Base-by-base conservation (phyloP, 2,797 vertebrate genomes). In the Alauda arvensis region DNA sequence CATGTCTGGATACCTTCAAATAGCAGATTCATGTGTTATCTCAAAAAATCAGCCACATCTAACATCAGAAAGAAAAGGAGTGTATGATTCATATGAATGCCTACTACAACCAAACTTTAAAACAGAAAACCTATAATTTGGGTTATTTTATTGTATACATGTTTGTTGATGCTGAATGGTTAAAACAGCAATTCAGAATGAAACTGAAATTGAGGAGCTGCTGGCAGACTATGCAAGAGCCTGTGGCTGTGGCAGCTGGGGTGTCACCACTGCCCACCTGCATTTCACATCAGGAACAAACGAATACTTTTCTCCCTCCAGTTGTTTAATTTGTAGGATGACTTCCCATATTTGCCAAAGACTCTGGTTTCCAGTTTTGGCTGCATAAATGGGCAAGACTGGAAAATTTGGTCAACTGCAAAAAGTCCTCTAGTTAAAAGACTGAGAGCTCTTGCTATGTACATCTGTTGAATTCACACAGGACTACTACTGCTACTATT, bases 141-240 rank as follows among this genome's bases (percentile, higher is more conserved):
- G 74, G 15, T 60, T 84, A 53, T 40, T 89, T 14, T 63, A 15
- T 45, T 34, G 46, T 3, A 18, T 53, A 15, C 19, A 11, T 9
- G 7, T 21, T 60, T 65, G 43, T 29, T 51, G 61, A 63, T 14
- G 37, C 12, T 84, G 24, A 77, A 51, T 37, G 28, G 66, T 65
- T 43, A n/a, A 72, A 90, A 49, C 0, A 70, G 43, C 23, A 79
- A 67, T 28, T 79, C 28, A 45, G 62, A 72, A 81, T 0, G 1
- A 76, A 76, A 11, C 0, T 34, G 45, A 67, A 80, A 60, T 3
- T 0, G 0, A 67, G 53, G 12, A 33, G 56, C 49, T 77, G 14
- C 69, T 68, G 51, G 57, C 18, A 76, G 49, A 60, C 0, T 0
- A 60, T 31, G 18, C 7, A 77, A 46, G 23, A 70, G 26, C 31